Evolutionary conservation across 2,888 invertebrate species (phyloP).

Genomic region (Clepsis dumicolana): DNA sequence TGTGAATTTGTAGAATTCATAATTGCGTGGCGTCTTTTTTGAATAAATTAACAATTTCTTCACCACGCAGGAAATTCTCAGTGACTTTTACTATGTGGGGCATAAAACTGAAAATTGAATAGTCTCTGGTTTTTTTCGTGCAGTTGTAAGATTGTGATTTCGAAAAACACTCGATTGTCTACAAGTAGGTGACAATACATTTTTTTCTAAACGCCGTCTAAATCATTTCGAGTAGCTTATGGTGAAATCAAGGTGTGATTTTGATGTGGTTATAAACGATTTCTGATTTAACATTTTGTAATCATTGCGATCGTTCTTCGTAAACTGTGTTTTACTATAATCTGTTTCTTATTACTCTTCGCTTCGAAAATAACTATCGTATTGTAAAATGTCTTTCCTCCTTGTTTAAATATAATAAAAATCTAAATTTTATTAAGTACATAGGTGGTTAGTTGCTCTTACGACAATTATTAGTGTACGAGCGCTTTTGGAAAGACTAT

Average conservation of each 20-base stretch:
- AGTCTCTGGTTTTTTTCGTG: not conserved
- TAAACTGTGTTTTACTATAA: constrained; percentile 24
- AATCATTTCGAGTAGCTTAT: constrained; percentile 82
- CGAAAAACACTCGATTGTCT: constrained; percentile 77
- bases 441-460: no score
- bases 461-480: no score
- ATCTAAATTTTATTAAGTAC: no score
- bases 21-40: constrained; percentile 24
- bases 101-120: not conserved
- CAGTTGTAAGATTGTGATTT: constrained; percentile 19
- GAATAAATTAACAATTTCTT: constrained; percentile 22
- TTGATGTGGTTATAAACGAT: constrained; percentile 77
- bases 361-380: not conserved
- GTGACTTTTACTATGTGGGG: not conserved
- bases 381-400: not conserved
- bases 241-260: constrained; percentile 68
- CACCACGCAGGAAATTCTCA: not conserved
- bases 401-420: no score
- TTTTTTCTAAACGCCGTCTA: constrained; percentile 62
- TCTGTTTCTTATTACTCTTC: constrained; percentile 3
- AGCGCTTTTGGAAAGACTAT: no score
- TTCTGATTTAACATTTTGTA: constrained; percentile 60
- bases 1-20: constrained; percentile 9
- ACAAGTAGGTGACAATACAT: constrained; percentile 80
- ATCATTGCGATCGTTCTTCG: constrained; percentile 27